Percentiles rank a stretch among this genome's conserved stretches.
These are phyloP conservation scores for Ochotona princeps DNA, from an alignment of 2,113 vertebrate species.

Conservation along the genomic window DNA sequence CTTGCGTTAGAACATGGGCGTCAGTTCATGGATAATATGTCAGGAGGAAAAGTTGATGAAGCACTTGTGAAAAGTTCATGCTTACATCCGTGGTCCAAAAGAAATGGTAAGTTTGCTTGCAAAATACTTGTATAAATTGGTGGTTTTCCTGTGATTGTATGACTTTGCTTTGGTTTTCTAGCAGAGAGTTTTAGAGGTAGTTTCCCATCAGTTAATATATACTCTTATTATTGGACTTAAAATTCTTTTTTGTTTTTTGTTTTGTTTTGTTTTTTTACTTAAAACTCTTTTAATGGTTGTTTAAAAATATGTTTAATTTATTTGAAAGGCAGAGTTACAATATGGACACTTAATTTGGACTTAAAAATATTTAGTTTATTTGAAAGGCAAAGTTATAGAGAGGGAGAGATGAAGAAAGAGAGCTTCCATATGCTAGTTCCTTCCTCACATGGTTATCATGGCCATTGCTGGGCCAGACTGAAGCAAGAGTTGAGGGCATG, in stretches of 20 bases:
- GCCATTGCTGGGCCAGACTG: too few relatives aligned
- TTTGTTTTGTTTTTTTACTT: neutral
- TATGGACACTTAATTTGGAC: neutral
- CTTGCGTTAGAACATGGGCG: slow-evolving; percentile 97
- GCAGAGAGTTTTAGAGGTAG: neutral
- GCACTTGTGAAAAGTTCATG: slow-evolving; percentile 96
- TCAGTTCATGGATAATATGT: slow-evolving; percentile 99
- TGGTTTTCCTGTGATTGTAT: slow-evolving; percentile 24
- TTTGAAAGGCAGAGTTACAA: too few relatives aligned
- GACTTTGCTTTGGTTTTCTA: neutral
- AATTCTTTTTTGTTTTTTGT: neutral
- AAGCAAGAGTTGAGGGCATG: too few relatives aligned
- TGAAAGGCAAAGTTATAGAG: too few relatives aligned
- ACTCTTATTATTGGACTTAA: slow-evolving; percentile 35
- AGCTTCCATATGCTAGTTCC: too few relatives aligned
- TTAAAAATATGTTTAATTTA: too few relatives aligned
- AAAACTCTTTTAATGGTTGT: neutral
- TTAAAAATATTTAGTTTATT: too few relatives aligned
- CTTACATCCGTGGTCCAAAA: slow-evolving; percentile 97
- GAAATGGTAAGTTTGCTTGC: slow-evolving; percentile 90
- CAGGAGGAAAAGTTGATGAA: slow-evolving; percentile 98
- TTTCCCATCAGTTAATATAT: slow-evolving; percentile 29
- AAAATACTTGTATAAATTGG: neutral
- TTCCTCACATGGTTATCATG: too few relatives aligned
- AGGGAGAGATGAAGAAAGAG: too few relatives aligned